Base-by-base conservation (phyloP, 23 tunicate genomes). In the Phallusia fumigata region DNA sequence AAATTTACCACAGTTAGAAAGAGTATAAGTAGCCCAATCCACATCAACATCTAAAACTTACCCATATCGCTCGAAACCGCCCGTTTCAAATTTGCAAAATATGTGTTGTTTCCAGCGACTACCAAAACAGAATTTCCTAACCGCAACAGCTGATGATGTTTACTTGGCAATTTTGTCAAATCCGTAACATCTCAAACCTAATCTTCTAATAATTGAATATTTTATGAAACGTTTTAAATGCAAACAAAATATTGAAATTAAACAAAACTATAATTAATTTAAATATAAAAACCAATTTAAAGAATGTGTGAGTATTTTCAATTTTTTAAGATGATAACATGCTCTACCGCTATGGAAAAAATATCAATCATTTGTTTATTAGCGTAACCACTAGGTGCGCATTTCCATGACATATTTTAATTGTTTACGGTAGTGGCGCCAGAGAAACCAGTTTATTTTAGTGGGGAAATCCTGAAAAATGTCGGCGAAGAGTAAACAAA, bases 331-430 rank as follows among this genome's bases (percentile, higher is more conserved):
- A 58, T 21, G 69, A 6, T 58, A 16, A 40, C 5, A 40, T 3
- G 15, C 28, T 58, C 3, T 58, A 16, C 16, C 1, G 69, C 69
- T 21, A 1, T 1, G 69, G 69, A 58, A 6, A 58, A 22, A 58
- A 6, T 58, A 58, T 58, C 69, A 58, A 58, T 58, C 69, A 58
- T 58, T 58, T 58, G 69, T 58, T 58, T 6, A 6, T 24, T 58
- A 6, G 69, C 69, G 69, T 58, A 58, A 58, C 69, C 69, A 58
- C 69, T 58, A 58, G 69, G 69, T 21, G 69, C 69, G 69, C 69
- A 58, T 58, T 58, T 58, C 69, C 69, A 58, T 58, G 69, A 13
- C 69, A 24, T 24, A 24, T 58, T 58, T 58, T 21, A 21, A 2
- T 58, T 58, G 69, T 58, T 58, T 58, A 58, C 13, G 28, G 69